Percentiles rank a stretch among this genome's conserved stretches.
These are phyloP conservation scores for Selene dorsalis DNA, from an alignment of 2,797 vertebrate species.

Conservation along the genomic window DNA sequence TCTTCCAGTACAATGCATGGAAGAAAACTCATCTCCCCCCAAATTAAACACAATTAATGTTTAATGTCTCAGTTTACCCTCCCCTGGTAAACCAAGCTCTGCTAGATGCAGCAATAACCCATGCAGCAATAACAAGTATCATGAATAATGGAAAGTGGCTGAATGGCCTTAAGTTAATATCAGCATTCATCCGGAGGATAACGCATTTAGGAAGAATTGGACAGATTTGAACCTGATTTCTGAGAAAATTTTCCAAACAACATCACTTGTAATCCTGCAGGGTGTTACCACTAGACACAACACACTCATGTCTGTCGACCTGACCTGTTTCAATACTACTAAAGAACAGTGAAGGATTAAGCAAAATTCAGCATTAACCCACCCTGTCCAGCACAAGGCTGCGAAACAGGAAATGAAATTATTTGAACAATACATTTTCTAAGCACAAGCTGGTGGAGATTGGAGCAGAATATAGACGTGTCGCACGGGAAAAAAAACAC, in stretches of 20 bases:
- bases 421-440: too few species aligned
- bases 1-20: constrained; percentile 4
- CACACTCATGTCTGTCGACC: too few species aligned
- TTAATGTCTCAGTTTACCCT: neutral
- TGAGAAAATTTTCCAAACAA: neutral
- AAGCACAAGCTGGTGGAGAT: too few species aligned
- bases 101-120: neutral
- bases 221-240: neutral
- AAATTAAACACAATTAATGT: constrained; percentile 6
- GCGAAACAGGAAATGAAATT: neutral
- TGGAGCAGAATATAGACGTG: too few species aligned
- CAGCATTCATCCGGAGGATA: constrained; percentile 5
- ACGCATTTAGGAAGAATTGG: neutral
- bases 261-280: constrained; percentile 12
- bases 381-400: neutral
- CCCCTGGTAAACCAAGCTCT: neutral
- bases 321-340: too few species aligned
- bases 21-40: neutral
- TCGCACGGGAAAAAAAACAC: too few species aligned
- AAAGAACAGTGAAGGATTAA: neutral
- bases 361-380: neutral
- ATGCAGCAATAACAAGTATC: constrained; percentile 17
- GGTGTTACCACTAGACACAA: neutral
- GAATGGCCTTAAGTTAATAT: constrained; percentile 3
- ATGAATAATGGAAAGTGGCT: constrained; percentile 11